phyloP scores from a whole-genome alignment of 2,888 invertebrate species.

The Lamellibrachia columna region DNA sequence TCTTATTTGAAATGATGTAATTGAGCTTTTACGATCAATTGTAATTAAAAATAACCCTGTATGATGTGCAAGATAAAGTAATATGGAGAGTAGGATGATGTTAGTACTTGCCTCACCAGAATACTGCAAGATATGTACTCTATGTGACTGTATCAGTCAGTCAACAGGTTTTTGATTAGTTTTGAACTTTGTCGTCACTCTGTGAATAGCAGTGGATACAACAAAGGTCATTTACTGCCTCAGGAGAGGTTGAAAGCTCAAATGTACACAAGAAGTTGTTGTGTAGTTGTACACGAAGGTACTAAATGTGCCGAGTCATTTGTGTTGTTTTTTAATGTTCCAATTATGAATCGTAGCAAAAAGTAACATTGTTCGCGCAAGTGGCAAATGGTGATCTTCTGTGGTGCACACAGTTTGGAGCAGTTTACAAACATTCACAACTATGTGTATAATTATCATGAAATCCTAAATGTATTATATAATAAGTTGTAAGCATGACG shows the following conservation, averaged over 20 bases:
- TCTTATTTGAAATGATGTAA: too few species aligned
- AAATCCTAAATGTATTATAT: background rate
- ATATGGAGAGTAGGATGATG: background rate
- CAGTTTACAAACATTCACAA: background rate
- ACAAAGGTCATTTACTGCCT: background rate
- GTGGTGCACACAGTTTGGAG: background rate
- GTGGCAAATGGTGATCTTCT: background rate
- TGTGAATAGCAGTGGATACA: background rate
- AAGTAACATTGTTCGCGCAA: background rate
- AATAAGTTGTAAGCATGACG: too few species aligned
- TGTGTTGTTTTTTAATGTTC: background rate
- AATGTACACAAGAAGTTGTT: background rate
- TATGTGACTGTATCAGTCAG: background rate
- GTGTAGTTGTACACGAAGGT: background rate
- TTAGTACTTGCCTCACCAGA: background rate
- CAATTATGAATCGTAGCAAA: background rate
- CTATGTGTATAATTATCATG: background rate
- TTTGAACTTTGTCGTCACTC: background rate
- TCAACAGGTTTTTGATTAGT: background rate
- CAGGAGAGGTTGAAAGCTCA: background rate
- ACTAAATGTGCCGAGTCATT: background rate
- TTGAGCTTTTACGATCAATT: too few species aligned
- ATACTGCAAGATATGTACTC: background rate
- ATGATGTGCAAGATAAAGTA: too few species aligned
- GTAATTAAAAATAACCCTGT: too few species aligned